Conservation (phyloP, 2,888 invertebrate genomes). For the Pycnomerus fuliginosus region DNA sequence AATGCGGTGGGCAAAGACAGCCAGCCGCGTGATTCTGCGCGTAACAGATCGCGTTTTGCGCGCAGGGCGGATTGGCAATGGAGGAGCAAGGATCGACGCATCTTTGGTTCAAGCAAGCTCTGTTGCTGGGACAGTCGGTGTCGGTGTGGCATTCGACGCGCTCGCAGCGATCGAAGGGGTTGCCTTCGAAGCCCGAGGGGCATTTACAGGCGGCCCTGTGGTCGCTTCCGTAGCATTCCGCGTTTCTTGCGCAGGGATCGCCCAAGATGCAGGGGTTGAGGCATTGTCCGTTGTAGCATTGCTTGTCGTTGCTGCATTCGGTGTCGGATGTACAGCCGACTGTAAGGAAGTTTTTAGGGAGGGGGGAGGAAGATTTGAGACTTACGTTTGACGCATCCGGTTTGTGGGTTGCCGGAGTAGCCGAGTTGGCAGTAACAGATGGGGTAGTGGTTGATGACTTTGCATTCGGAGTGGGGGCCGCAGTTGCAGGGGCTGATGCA, state of each 20-base stretch:
- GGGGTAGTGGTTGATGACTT: conserved; percentile 80
- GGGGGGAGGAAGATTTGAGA: too few species aligned
- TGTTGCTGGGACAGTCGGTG: conserved; percentile 75
- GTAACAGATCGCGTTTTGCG: conserved; percentile 78
- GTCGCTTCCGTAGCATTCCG: conserved; percentile 78
- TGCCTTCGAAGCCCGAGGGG: conserved; percentile 72
- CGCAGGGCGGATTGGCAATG: conserved; percentile 70
- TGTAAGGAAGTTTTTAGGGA: conserved; percentile 46
- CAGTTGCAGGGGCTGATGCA: conserved; percentile 86
- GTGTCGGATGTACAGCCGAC: conserved; percentile 81
- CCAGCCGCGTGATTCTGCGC: conserved; percentile 77
- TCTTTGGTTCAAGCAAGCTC: conserved; percentile 69
- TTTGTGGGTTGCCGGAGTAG: conserved; percentile 83
- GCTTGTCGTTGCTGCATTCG: conserved; percentile 77
- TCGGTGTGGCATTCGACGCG: conserved; percentile 77
- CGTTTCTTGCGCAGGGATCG: conserved; percentile 81
- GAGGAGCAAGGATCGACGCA: conserved; percentile 78
- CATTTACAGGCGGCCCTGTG: conserved; percentile 82
- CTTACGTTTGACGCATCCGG: conserved; percentile 74
- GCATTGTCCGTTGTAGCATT: conserved; percentile 81
- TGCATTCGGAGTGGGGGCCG: conserved; percentile 79
- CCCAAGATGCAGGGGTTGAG: conserved; percentile 76
- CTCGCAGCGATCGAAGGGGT: conserved; percentile 77
- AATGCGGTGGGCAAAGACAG: conserved; percentile 78
- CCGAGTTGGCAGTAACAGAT: conserved; percentile 80